These are phyloP conservation scores for Spodoptera picta DNA, from an alignment of 2,888 invertebrate species.

Conservation along the genomic window DNA sequence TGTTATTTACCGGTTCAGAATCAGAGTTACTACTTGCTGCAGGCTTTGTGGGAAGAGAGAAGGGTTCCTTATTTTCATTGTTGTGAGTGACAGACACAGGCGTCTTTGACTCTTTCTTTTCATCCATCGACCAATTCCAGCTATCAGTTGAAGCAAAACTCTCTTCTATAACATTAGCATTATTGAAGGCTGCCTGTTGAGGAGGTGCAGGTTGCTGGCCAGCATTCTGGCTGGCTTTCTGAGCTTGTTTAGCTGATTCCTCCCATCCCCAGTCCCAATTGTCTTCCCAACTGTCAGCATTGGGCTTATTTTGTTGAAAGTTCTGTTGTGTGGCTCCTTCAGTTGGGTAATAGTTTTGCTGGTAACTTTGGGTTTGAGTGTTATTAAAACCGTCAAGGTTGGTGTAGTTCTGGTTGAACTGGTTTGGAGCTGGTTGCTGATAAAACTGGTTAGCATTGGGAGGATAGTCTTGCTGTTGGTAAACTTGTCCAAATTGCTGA, in stretches of 20 bases:
- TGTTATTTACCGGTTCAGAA: slow-evolving; percentile 47
- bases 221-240: slow-evolving; percentile 63
- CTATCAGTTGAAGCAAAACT: slow-evolving; percentile 88
- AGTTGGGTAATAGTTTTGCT: slow-evolving; percentile 75
- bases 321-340: slow-evolving; percentile 68
- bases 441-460: slow-evolving; percentile 77
- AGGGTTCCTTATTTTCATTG: slow-evolving; percentile 55
- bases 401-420: slow-evolving; percentile 75
- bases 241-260: slow-evolving; percentile 81
- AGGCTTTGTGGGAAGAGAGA: slow-evolving; percentile 55
- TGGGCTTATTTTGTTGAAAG: slow-evolving; percentile 64
- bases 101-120: slow-evolving; percentile 72
- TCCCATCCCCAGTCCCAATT: slow-evolving; percentile 91
- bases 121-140: slow-evolving; percentile 90
- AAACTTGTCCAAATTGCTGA: slow-evolving; percentile 82
- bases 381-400: slow-evolving; percentile 68
- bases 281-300: slow-evolving; percentile 80
- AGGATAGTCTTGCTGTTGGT: slow-evolving; percentile 75
- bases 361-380: slow-evolving; percentile 68
- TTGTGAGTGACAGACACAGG: slow-evolving; percentile 39
- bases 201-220: slow-evolving; percentile 49
- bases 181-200: slow-evolving; percentile 67
- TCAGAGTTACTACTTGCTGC: slow-evolving; percentile 59
- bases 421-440: slow-evolving; percentile 61
- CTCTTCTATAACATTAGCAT: slow-evolving; percentile 87